Evolutionary conservation across 2,888 invertebrate species (phyloP).

Genomic region (Heliconius hortense): DNA sequence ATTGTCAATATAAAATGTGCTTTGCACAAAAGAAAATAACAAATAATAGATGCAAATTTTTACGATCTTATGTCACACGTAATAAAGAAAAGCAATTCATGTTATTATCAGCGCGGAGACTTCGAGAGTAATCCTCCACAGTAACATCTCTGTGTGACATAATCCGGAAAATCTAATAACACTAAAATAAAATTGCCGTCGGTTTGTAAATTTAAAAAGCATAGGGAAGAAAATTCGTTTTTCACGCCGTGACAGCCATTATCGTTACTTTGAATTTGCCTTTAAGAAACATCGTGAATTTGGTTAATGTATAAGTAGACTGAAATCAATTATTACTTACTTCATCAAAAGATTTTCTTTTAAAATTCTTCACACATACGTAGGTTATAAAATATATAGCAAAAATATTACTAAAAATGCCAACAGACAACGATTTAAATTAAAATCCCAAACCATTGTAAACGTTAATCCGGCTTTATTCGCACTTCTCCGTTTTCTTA

Average conservation of each 20-base stretch:
- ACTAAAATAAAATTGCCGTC: slow-evolving; percentile 81
- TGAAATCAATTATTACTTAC: slow-evolving; percentile 34
- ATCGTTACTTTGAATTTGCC: slow-evolving; percentile 78
- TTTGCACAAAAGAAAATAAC: slow-evolving; percentile 37
- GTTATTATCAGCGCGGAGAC: slow-evolving; percentile 81
- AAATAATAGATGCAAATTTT: slow-evolving; percentile 46
- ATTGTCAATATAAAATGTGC: slow-evolving; percentile 28
- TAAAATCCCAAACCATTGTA: slow-evolving; percentile 14
- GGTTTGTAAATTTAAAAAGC: slow-evolving; percentile 80
- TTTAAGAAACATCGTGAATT: slow-evolving; percentile 63
- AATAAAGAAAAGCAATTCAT: slow-evolving; percentile 81
- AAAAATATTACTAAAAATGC: not conserved
- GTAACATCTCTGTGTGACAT: slow-evolving; percentile 77
- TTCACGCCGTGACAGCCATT: slow-evolving; percentile 74
- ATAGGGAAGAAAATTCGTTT: slow-evolving; percentile 79
- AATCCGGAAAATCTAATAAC: slow-evolving; percentile 82
- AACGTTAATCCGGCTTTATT: slow-evolving; percentile 41
- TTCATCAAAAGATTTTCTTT: not conserved
- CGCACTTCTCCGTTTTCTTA: slow-evolving; percentile 40
- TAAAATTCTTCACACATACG: no score
- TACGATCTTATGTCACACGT: slow-evolving; percentile 79
- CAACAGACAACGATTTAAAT: not conserved
- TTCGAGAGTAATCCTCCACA: slow-evolving; percentile 78
- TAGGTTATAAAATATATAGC: not conserved
- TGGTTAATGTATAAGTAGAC: slow-evolving; percentile 53